Conservation (phyloP, 2,888 invertebrate species). For the Operophtera brumata region DNA sequence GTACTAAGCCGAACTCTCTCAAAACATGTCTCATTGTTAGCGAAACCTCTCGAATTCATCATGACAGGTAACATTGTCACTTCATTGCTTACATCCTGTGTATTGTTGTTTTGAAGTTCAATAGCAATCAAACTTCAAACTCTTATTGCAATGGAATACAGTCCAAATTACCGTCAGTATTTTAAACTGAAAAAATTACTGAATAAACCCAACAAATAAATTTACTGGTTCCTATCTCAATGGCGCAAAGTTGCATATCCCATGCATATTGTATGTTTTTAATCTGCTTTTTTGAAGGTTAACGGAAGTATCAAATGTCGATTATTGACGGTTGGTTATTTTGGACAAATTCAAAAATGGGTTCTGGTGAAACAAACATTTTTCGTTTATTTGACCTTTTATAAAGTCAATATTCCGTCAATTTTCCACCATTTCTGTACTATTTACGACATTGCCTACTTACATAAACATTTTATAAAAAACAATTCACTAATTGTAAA, state of each 20-base stretch:
- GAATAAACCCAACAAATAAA: not conserved
- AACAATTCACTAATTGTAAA: not conserved
- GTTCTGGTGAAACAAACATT: no score
- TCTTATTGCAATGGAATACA: constrained; percentile 5
- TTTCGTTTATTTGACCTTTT: no score
- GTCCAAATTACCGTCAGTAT: not conserved
- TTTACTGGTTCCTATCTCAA: not conserved
- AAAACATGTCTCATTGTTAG: no score
- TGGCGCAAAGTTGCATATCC: not conserved
- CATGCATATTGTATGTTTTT: not conserved
- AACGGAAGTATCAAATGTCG: not conserved
- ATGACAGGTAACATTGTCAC: constrained; percentile 25
- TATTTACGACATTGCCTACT: no score
- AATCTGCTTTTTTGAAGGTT: not conserved
- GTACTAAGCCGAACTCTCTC: no score
- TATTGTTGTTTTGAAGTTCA: constrained; percentile 25
- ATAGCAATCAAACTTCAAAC: not conserved
- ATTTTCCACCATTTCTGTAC: no score
- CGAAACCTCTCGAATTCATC: not conserved
- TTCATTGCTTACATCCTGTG: constrained; percentile 32
- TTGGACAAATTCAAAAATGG: not conserved
- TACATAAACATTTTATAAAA: no score
- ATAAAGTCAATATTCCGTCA: no score
- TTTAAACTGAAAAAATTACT: not conserved
- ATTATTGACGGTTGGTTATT: not conserved